Percentiles rank a stretch among this genome's conserved stretches.
Evolutionary conservation across 2,797 vertebrate genomes (phyloP).

Genomic region (Ctenopoma kingsleyae): DNA sequence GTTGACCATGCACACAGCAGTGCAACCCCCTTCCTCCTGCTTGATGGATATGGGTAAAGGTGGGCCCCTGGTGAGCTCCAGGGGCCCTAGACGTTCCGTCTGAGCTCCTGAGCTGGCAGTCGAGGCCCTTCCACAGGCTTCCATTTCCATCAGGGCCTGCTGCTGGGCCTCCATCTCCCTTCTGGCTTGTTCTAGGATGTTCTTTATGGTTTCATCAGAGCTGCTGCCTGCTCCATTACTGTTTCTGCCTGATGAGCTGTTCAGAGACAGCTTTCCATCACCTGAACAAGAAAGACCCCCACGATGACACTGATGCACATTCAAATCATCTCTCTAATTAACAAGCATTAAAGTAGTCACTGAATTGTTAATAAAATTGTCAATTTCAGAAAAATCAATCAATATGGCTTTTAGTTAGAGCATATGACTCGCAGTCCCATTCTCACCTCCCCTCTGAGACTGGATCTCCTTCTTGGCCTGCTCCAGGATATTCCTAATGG

Average conservation of each 20-base stretch:
- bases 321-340: conserved; percentile 26
- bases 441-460: conserved; percentile 94
- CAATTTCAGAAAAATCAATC: conserved; percentile 31
- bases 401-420: conserved; percentile 44
- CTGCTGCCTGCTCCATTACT: conserved; percentile 88
- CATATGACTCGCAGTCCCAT: conserved; percentile 38
- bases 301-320: conserved; percentile 15
- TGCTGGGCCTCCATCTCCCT: conserved; percentile 96
- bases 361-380: conserved; percentile 28
- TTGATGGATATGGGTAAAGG: conserved; percentile 87
- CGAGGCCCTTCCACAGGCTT: conserved; percentile 81
- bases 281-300: conserved; percentile 73
- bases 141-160: conserved; percentile 94
- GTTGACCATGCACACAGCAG: conserved; percentile 75
- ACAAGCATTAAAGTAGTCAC: conserved; percentile 29
- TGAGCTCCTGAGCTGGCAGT: conserved; percentile 68
- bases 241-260: conserved; percentile 80
- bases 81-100: conserved; percentile 76
- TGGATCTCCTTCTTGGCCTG: conserved; percentile 99
- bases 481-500: conserved; percentile 98
- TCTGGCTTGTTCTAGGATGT: conserved; percentile 93
- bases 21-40: conserved; percentile 88
- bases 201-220: conserved; percentile 94
- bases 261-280: conserved; percentile 87
- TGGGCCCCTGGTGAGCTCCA: conserved; percentile 70